Evolutionary conservation across 2,888 invertebrate species (phyloP), one percentile per base, ranked within the genome.

Genomic region (Salpingus planirostris): DNA sequence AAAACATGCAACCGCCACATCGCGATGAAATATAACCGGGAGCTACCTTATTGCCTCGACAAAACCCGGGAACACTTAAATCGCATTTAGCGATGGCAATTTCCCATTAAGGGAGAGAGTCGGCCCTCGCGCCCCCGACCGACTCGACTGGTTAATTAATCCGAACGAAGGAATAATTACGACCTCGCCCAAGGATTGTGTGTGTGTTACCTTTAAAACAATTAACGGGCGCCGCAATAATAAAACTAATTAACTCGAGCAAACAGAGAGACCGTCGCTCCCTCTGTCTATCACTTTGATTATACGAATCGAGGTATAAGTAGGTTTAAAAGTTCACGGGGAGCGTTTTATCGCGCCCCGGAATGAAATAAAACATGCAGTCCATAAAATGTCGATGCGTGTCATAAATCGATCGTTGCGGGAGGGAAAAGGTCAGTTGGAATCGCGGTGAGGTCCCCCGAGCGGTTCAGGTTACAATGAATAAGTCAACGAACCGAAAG

Each of bases 381-480:
- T 26, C 42, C 31, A 46, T 50, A 33, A 49, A 49, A 49, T 49
- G 47, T 49, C 52, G 47, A 42, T 46, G 46, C 38, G 40, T 42
- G 44, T 43, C 46, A 50, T 47, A 48, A 49, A 47, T 46, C 43
- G 47, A 50, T 48, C 43, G 39, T 32, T 36, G 21, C 15, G 10
- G 21, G 30, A 36, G 38, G 35, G 38, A 44, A 47, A 47, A 47
- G 47, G 47, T 47, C 44, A 47, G 32, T 42, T 31, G 32, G 42
- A 36, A 38, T 42, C 34, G 13, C 6, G 36, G 31, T 34, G 29
- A 28, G 33, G 41, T 35, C 34, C 36, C 34, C 47, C 49, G 40
- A 32, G 36, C 40, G 46, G 46, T 50, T 57, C 57, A 55, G 54
- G 56, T 59, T 56, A 55, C 56, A 54, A 53, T 55, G 52, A 53